Base-by-base conservation (phyloP, 2,888 invertebrate species). In the Trichopoda pennipes region DNA sequence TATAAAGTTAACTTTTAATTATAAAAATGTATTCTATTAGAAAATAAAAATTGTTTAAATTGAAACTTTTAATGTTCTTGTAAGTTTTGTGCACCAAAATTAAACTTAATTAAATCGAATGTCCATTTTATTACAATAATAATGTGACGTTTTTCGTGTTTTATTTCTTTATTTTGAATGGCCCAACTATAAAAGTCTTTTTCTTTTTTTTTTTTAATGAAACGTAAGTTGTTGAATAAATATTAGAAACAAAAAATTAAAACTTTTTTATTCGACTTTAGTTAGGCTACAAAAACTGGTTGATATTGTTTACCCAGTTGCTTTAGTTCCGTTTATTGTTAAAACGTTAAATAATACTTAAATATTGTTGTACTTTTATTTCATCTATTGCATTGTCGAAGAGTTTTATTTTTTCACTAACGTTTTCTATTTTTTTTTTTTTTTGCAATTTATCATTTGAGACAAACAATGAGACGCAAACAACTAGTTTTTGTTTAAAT, bases 241-340 rank as follows among this genome's bases (percentile, higher is more conserved):
- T 61, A 60, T 53, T 53, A 38, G 53, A 53, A 66, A 23, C 12
- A n/a, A 17, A 63, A 10, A 32, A 63, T 21, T n/a, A n/a, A 32
- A 51, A 14, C 17, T 47, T 47, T 7, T 47, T 49, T 12, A 17
- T 23, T 35, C 55, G 74, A 49, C 49, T 47, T 49, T 7, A 19
- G 17, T 23, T 56, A 38, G 47, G 66, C 49, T 28, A 35, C 44
- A 38, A 55, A 77, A 81, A 81, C 81, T 73, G 61, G 81, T 77
- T 81, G 58, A 69, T 28, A 61, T 55, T 69, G 21, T 60, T 58
- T 58, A 12, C 38, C 16, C 35, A 64, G 47, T 47, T 47, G 19
- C 19, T 72, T 64, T 53, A 77, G 81, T 81, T 81, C 81, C 81
- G 81, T 76, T 81, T 75, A 80, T 80, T 81, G 80, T 70, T 72